These are phyloP conservation scores for Bufo bufo DNA, from an alignment of 2,113 vertebrate genomes.

Conservation along the genomic window DNA sequence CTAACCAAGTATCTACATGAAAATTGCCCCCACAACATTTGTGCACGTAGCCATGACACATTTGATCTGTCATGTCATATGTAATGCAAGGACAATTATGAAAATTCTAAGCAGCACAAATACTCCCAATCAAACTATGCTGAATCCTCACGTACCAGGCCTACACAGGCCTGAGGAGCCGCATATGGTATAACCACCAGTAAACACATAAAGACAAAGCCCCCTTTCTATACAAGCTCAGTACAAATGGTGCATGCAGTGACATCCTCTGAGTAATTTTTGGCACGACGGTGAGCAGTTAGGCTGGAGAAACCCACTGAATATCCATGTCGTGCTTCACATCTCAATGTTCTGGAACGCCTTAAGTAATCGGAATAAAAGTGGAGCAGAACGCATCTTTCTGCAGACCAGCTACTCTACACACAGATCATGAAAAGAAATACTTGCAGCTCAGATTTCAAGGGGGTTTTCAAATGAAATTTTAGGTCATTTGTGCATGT, in stretches of 20 bases:
- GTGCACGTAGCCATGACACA: neutral
- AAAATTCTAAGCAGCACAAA: neutral
- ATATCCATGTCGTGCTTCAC: neutral
- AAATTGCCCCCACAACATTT: neutral
- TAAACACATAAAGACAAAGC: slow-evolving; percentile 18
- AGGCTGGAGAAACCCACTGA: neutral
- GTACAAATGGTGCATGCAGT: slow-evolving; percentile 28
- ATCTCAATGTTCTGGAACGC: neutral
- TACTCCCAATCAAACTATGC: neutral
- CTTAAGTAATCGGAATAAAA: neutral
- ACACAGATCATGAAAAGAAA: neutral
- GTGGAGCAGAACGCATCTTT: neutral
- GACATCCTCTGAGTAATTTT: neutral
- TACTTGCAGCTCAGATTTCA: neutral
- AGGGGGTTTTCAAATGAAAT: neutral
- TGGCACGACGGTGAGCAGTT: neutral
- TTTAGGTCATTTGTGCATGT: neutral
- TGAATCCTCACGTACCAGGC: neutral
- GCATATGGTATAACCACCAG: neutral
- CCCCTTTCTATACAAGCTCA: neutral
- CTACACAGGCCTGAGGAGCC: neutral
- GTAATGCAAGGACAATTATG: neutral
- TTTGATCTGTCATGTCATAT: neutral
- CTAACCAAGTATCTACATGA: neutral
- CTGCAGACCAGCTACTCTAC: neutral